Evolutionary conservation across 1,140 invertebrate genomes (phyloP).

Genomic region (Atta cephalotes): DNA sequence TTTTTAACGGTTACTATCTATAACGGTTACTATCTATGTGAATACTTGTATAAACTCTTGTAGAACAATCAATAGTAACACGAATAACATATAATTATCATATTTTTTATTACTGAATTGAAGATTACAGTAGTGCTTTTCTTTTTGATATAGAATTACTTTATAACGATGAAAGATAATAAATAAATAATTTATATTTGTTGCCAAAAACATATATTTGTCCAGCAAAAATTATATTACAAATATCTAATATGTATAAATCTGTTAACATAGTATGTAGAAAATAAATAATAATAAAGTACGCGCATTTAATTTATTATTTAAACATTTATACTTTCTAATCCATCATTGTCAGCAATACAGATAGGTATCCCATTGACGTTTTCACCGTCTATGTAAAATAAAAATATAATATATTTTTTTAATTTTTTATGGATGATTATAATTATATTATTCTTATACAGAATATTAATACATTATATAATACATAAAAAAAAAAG

Average conservation of each 20-base stretch:
- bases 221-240: constrained; percentile 11
- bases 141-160: background rate
- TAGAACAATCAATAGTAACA: background rate
- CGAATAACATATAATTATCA: background rate
- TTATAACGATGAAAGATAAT: background rate
- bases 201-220: background rate
- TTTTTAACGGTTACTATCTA: background rate
- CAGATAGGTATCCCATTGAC: constrained; percentile 37
- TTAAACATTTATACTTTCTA: background rate
- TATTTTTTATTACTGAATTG: background rate
- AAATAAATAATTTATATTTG: background rate
- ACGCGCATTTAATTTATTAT: background rate
- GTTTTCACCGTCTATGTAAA: constrained; percentile 24
- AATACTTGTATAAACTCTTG: background rate
- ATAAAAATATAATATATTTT: constrained; percentile 1
- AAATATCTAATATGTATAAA: background rate
- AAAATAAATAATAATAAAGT: constrained; percentile 8
- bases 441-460: background rate
- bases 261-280: background rate
- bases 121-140: background rate
- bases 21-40: background rate
- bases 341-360: constrained; percentile 8
- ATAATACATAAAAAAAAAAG: background rate
- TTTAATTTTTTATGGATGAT: background rate
- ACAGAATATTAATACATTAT: background rate